phyloP scores from a whole-genome alignment of 2,113 vertebrate species.

The Cricetomys ansorgei region DNA sequence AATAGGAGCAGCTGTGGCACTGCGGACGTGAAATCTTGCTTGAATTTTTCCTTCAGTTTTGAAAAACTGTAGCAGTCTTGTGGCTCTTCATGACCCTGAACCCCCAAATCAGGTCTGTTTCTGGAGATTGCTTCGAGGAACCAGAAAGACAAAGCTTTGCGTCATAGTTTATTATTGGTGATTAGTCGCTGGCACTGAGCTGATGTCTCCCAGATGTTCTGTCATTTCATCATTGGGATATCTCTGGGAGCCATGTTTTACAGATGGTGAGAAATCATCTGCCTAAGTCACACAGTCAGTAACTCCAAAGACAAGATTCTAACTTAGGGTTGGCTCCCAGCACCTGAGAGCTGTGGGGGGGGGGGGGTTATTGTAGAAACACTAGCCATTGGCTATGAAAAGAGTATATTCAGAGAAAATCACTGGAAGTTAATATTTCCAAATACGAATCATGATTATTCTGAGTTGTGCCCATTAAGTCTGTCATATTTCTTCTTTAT shows the following conservation, averaged over 20 bases:
- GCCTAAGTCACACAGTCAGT: neutral
- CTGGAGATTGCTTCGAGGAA: neutral
- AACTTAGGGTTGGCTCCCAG: neutral
- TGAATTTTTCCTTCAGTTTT: constrained; percentile 35
- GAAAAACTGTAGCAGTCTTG: neutral
- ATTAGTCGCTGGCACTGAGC: neutral
- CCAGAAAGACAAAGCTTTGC: neutral
- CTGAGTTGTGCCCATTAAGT: neutral
- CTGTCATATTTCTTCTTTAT: neutral
- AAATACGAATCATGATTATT: neutral
- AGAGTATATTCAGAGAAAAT: constrained; percentile 27
- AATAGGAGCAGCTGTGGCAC: constrained; percentile 39
- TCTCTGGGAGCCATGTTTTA: neutral
- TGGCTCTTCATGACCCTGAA: neutral
- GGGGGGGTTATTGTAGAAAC: neutral
- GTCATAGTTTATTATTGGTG: neutral
- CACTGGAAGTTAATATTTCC: neutral
- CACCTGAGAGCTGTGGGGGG: neutral
- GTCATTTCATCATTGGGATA: neutral
- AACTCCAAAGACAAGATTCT: neutral
- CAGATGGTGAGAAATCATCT: neutral
- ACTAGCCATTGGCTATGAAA: constrained; percentile 2
- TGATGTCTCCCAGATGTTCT: neutral
- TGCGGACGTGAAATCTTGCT: neutral
- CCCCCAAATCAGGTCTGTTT: constrained; percentile 1